Base-by-base conservation (phyloP, 1,140 invertebrate species). In the Eurosta solidaginis region DNA sequence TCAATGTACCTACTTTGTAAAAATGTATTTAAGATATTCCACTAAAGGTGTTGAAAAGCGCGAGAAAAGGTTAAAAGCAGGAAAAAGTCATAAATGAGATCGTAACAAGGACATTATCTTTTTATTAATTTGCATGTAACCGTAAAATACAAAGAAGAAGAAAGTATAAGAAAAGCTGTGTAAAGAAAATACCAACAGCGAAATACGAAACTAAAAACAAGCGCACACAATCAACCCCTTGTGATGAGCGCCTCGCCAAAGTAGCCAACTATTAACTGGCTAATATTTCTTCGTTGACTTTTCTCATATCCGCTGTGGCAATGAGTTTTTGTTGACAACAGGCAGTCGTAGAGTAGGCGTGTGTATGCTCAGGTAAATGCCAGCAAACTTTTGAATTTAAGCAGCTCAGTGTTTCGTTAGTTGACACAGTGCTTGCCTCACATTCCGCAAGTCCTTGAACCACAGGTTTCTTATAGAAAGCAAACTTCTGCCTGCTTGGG, bases 91-190 rank as follows among this genome's bases (percentile, higher is more conserved):
- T 78, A 84, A 85, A 84, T 82, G 79, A 82, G 81, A 82, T 75
- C 81, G 81, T 81, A 82, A 77, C 78, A n/a, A 54, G 73, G 63
- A 74, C 79, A 84, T 85, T 84, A 85, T 85, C 81, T 84, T 74
- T 79, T 85, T 85, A 85, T 85, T 83, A 85, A 84, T 85, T 85
- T 85, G 82, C 80, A 81, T 49, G 76, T 14, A 68, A n/a, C 78
- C 27, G 14, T 50, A 20, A 25, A 63, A 22, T 47, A 20, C 10
- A 2, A 10, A 17, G 14, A 6, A 33, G 14, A 44, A 63, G 22
- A 42, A 49, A 22, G 9, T 3, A 0, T 17, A 73, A 73, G 44
- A 6, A 29, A 74, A 78, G 59, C 20, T 7, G 27, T 27, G 14
- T 20, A 76, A 49, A 68, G 29, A n/a, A n/a, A n/a, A n/a, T n/a